Evolutionary conservation across 1,140 invertebrate genomes (phyloP).

Genomic region (Euura lappo): DNA sequence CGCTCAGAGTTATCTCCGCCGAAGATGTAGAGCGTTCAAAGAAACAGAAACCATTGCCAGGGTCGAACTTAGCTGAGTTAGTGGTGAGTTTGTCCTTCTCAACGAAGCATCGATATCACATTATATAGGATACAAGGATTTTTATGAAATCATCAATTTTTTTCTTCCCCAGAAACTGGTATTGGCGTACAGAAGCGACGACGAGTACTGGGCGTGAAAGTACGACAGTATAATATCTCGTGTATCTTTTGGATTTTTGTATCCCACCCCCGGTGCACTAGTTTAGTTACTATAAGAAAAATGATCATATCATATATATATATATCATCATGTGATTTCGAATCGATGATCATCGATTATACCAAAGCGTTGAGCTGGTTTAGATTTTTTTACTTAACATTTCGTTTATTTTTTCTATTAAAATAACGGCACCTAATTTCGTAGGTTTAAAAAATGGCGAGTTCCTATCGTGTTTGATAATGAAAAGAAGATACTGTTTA

Average conservation of each 20-base stretch:
- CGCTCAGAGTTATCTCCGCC: constrained; percentile 23
- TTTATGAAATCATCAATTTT: background rate
- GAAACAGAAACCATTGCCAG: background rate
- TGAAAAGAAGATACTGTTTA: background rate
- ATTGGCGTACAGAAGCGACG: background rate
- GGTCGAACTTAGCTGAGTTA: constrained; percentile 22
- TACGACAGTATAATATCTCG: too few species aligned
- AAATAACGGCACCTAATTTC: too few species aligned
- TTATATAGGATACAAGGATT: background rate
- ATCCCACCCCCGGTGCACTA: too few species aligned
- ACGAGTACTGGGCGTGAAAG: background rate
- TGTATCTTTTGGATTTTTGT: too few species aligned
- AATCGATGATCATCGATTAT: too few species aligned
- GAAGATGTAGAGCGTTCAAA: constrained; percentile 19
- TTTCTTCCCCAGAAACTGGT: background rate
- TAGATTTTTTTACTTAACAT: too few species aligned
- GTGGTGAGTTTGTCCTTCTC: constrained; percentile 28
- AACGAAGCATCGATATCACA: background rate
- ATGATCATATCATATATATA: too few species aligned
- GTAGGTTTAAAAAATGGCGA: too few species aligned
- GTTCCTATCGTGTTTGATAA: background rate
- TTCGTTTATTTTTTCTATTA: too few species aligned
- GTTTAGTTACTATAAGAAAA: too few species aligned
- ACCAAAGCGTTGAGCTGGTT: too few species aligned
- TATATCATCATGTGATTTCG: too few species aligned